These are phyloP conservation scores for Eulacestoma nigropectus DNA, from an alignment of 2,113 vertebrate species.

Conservation along the genomic window DNA sequence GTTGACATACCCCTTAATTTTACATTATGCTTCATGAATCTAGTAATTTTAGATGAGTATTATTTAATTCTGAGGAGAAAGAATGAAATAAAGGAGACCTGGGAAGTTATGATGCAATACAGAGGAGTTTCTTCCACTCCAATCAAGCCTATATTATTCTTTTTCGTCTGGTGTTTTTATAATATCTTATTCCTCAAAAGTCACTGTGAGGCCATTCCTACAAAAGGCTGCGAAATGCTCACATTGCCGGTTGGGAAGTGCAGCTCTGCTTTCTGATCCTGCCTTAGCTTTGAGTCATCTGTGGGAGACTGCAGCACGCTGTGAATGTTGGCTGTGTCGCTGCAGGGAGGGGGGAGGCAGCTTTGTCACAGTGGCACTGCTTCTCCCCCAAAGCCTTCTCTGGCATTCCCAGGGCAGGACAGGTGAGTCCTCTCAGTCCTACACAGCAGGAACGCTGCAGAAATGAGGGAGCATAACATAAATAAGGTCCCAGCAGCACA, in stretches of 20 bases:
- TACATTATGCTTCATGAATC: slow-evolving; percentile 38
- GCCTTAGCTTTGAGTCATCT: not conserved
- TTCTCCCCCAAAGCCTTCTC: not conserved
- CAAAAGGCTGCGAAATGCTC: slow-evolving; percentile 4
- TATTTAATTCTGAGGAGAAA: slow-evolving; percentile 39
- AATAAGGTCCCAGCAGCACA: not conserved
- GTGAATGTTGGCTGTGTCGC: not conserved
- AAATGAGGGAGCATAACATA: not conserved
- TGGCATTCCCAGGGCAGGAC: not conserved
- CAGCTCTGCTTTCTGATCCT: not conserved
- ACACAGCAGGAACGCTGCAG: not conserved
- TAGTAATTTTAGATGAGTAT: slow-evolving; percentile 53
- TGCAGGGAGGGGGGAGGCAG: not conserved
- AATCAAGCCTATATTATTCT: not conserved
- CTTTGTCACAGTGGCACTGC: rapidly evolving
- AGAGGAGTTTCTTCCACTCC: slow-evolving; percentile 1
- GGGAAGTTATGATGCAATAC: slow-evolving; percentile 3
- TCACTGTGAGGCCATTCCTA: not conserved
- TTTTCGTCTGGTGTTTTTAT: not conserved
- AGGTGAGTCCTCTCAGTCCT: not conserved
- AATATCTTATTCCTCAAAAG: not conserved
- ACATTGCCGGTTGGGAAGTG: not conserved
- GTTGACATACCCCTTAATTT: slow-evolving; percentile 44
- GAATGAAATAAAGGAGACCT: slow-evolving; percentile 23
- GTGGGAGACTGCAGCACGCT: not conserved